Evolutionary conservation across 2,888 invertebrate species (phyloP).

Genomic region (Dichetophora obliterata): DNA sequence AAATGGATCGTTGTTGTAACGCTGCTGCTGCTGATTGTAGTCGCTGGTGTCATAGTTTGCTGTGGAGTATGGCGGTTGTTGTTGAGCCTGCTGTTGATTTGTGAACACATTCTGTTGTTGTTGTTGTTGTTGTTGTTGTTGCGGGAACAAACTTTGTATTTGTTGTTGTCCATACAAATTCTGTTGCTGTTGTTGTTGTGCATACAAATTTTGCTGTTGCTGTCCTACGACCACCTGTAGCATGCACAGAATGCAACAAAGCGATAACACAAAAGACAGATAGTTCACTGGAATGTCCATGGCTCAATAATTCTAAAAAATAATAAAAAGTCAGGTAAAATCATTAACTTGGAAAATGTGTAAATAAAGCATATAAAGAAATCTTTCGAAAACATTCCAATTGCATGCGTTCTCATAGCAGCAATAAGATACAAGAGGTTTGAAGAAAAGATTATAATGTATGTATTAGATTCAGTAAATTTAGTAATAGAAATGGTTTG

Average conservation of each 20-base stretch:
- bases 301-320: slow-evolving; percentile 15
- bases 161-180: slow-evolving; percentile 20
- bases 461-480: too few species aligned
- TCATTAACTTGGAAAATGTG: background rate
- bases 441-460: too few species aligned
- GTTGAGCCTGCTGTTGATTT: slow-evolving; percentile 42
- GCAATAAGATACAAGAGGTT: too few species aligned
- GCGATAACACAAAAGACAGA: background rate
- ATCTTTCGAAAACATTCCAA: background rate
- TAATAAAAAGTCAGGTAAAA: background rate
- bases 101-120: slow-evolving; percentile 18
- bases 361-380: background rate
- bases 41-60: slow-evolving; percentile 40
- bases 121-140: slow-evolving; percentile 20
- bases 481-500: too few species aligned
- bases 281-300: slow-evolving; percentile 13
- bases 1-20: slow-evolving; percentile 46
- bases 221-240: slow-evolving; percentile 24
- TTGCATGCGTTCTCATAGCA: too few species aligned
- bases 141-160: slow-evolving; percentile 9
- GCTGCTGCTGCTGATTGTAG: slow-evolving; percentile 32
- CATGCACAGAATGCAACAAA: slow-evolving; percentile 22
- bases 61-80: slow-evolving; percentile 37
- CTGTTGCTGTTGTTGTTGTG: slow-evolving; percentile 39
- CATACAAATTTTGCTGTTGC: slow-evolving; percentile 5